phyloP scores from a whole-genome alignment of 2,888 invertebrate genomes.

The Biston betularia region DNA sequence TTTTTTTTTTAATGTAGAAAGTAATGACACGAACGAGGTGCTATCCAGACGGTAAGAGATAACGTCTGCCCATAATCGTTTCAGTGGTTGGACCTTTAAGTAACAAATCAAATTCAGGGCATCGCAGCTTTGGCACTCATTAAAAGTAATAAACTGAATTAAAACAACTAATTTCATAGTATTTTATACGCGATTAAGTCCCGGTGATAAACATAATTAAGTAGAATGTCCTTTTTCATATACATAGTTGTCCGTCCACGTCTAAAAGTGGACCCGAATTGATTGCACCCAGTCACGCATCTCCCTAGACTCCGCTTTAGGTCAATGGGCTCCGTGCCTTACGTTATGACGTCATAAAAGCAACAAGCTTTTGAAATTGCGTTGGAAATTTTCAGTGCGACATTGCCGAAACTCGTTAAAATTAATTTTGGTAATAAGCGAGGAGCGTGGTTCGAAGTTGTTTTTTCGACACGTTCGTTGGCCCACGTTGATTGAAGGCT shows the following conservation, averaged over 20 bases:
- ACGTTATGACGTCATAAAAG: constrained; percentile 11
- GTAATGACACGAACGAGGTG: too few relatives aligned
- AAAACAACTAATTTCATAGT: too few relatives aligned
- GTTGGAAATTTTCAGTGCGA: constrained; percentile 1
- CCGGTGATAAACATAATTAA: too few relatives aligned
- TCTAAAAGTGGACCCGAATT: constrained; percentile 4
- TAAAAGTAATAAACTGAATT: too few relatives aligned
- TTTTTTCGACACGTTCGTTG: constrained; percentile 28
- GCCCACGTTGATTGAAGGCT: constrained; percentile 14
- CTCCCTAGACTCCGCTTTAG: constrained; percentile 10
- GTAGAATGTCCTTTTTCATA: background rate
- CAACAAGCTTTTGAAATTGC: constrained; percentile 19
- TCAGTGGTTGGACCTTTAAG: too few relatives aligned
- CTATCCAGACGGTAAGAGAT: too few relatives aligned
- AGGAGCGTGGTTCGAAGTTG: constrained; percentile 1
- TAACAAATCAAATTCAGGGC: too few relatives aligned
- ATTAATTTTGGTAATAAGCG: constrained; percentile 29
- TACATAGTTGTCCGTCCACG: too few relatives aligned
- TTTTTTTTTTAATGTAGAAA: too few relatives aligned
- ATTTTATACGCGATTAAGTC: too few relatives aligned
- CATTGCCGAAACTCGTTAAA: constrained; percentile 22
- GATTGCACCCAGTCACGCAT: constrained; percentile 15
- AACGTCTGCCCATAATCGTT: too few relatives aligned
- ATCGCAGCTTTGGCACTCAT: too few relatives aligned
- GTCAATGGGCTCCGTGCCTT: constrained; percentile 6